Conservation (phyloP, 2,888 invertebrate species). For the Byasa hedistus region DNA sequence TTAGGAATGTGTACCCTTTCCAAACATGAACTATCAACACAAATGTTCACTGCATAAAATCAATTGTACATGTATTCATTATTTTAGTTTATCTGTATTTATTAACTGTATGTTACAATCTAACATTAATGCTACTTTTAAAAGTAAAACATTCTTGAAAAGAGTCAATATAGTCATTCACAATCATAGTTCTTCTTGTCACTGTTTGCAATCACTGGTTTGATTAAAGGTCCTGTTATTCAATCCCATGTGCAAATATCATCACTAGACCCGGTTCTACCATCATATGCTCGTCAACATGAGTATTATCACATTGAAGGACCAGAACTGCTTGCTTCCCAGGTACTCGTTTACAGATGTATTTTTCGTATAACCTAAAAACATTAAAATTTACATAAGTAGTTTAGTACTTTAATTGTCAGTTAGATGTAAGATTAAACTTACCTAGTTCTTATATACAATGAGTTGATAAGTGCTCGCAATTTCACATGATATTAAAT, state of each 20-base stretch:
- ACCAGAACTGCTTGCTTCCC: constrained; percentile 98
- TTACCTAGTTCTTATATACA: no score
- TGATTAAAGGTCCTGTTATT: constrained; percentile 64
- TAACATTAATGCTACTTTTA: background rate
- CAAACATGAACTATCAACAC: constrained; percentile 38
- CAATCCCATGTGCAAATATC: constrained; percentile 99
- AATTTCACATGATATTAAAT: no score
- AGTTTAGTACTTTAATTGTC: background rate
- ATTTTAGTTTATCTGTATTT: background rate
- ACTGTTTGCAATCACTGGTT: constrained; percentile 25
- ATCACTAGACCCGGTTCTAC: constrained; percentile 97
- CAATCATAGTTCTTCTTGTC: constrained; percentile 7
- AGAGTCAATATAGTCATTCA: constrained; percentile 5
- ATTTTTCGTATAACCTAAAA: constrained; percentile 89
- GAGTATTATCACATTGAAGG: constrained; percentile 95
- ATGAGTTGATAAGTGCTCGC: no score
- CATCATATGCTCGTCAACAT: constrained; percentile 97
- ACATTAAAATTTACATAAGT: constrained; percentile 1
- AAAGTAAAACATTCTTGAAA: constrained; percentile 1
- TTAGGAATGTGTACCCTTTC: constrained; percentile 41
- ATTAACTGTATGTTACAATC: background rate
- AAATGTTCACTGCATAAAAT: constrained; percentile 33
- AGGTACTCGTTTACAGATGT: constrained; percentile 95
- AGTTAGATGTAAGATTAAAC: background rate
- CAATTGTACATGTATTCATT: constrained; percentile 32